Evolutionary conservation across 1,140 invertebrate species (phyloP), one percentile per base, ranked within the genome.

Genomic region (Eulimnadia texana): DNA sequence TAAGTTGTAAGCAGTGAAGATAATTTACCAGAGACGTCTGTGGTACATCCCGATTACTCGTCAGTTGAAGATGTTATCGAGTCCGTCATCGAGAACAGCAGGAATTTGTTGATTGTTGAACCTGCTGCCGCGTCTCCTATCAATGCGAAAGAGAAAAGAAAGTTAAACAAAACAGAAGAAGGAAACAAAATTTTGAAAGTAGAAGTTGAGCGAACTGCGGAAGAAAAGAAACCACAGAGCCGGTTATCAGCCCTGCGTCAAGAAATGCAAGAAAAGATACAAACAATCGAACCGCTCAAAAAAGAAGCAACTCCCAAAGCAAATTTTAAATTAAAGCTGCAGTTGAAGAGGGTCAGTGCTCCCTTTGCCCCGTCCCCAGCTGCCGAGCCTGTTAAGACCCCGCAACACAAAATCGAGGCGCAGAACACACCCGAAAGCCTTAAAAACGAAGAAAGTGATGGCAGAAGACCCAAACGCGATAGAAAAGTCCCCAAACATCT

Each of bases 1-100:
- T 9, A 9, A 42, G 33, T 42, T 16, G 6, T 42, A 42, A 16
- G 6, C 33, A 16, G 33, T 16, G 33, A 42, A 42, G n/a, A n/a
- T n/a, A n/a, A n/a, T n/a, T 42, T 16, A 42, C 16, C 33, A 6
- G 33, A 61, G 25, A 29, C 29, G 49, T 22, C n/a, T 52, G 29
- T 57, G 9, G 54, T 54, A 25, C 54, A 63, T 58, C 63, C 62
- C 47, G 60, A 16, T 16, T 42, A 42, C 33, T 42, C 6, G 6
- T 6, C 33, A 6, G 16, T 42, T 16, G 6, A 42, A 16, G 33
- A 42, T 16, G 33, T 42, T 16, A 42, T 42, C 6, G 33, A 42
- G 6, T 6, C 33, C 6, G 33, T 42, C 6, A 16, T 42, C 33
- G 33, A 42, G 16, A 42, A 16, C 33, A 42, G 33, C 33, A 42